Conservation (phyloP, 2,888 invertebrate species). For the Aleiodes testaceus region DNA sequence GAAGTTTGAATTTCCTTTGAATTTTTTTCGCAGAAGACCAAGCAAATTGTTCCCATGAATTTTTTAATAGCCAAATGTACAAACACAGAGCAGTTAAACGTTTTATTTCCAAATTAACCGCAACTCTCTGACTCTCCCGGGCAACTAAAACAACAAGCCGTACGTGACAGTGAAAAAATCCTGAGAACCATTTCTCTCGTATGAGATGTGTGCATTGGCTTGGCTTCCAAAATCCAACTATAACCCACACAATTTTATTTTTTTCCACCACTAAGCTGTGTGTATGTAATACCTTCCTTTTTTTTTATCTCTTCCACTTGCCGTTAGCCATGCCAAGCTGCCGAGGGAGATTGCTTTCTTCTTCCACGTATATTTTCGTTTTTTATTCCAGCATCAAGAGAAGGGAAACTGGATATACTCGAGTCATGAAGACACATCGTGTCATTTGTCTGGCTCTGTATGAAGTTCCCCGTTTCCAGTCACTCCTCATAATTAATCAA, state of each 20-base stretch:
- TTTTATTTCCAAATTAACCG: conserved; percentile 32
- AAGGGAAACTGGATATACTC: conserved; percentile 34
- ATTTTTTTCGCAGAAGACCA: conserved; percentile 20
- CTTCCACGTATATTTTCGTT: conserved; percentile 13
- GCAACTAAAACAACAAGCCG: conserved; percentile 60
- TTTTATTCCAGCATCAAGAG: conserved; percentile 3
- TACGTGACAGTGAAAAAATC: conserved; percentile 58
- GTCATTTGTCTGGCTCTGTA: conserved; percentile 37
- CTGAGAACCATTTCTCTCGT: conserved; percentile 42
- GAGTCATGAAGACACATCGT: conserved; percentile 27
- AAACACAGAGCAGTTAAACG: conserved; percentile 41
- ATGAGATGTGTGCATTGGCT: conserved; percentile 48
- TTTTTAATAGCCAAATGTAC: conserved; percentile 48
- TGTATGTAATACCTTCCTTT: conserved; percentile 39
- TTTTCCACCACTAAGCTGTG: conserved; percentile 42
- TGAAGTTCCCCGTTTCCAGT: conserved; percentile 25
- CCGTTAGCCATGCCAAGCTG: conserved; percentile 38
- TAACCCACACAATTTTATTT: conserved; percentile 42
- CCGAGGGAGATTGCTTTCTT: conserved; percentile 40
- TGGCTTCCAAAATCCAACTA: conserved; percentile 44
- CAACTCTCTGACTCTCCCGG: conserved; percentile 41
- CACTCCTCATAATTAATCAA: conserved; percentile 39
- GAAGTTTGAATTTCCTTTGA: not conserved
- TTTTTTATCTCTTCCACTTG: conserved; percentile 34
- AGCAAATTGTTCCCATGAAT: conserved; percentile 8